These are phyloP conservation scores for Choristoneura fumiferana DNA, from an alignment of 1,140 invertebrate genomes.

Conservation along the genomic window DNA sequence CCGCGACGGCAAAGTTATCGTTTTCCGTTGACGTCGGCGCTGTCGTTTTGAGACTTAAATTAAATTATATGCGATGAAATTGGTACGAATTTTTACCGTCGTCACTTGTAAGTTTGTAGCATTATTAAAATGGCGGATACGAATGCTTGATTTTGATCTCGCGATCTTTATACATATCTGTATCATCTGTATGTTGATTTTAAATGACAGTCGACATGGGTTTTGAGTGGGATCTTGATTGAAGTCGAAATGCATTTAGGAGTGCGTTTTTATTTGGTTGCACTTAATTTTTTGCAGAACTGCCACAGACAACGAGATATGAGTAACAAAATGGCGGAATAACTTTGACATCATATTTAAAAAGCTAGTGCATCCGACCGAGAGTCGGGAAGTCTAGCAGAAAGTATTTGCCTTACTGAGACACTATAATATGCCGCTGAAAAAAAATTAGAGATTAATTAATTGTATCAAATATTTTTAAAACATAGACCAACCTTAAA, in stretches of 20 bases:
- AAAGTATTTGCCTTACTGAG: no score
- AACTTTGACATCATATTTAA: no score
- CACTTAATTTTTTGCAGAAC: not conserved
- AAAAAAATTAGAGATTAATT: no score
- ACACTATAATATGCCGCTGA: no score
- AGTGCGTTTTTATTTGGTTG: not conserved
- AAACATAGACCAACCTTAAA: no score
- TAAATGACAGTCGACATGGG: constrained; percentile 1
- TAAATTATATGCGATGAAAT: not conserved
- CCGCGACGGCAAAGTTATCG: not conserved
- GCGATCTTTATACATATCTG: constrained; percentile 5
- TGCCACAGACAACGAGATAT: no score
- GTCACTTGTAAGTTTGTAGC: not conserved
- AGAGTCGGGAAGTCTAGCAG: no score
- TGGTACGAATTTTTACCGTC: not conserved
- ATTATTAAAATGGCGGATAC: not conserved
- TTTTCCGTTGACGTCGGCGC: not conserved
- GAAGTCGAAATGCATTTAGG: not conserved
- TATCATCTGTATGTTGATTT: constrained; percentile 5
- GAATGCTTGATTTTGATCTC: constrained; percentile 4
- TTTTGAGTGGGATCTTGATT: constrained; percentile 5
- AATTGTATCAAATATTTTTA: no score
- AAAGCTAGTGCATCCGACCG: no score
- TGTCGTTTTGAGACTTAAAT: not conserved
- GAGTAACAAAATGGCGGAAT: no score